Evolutionary conservation across 2,113 vertebrate genomes (phyloP).

Genomic region (Chascanopsetta lugubris): DNA sequence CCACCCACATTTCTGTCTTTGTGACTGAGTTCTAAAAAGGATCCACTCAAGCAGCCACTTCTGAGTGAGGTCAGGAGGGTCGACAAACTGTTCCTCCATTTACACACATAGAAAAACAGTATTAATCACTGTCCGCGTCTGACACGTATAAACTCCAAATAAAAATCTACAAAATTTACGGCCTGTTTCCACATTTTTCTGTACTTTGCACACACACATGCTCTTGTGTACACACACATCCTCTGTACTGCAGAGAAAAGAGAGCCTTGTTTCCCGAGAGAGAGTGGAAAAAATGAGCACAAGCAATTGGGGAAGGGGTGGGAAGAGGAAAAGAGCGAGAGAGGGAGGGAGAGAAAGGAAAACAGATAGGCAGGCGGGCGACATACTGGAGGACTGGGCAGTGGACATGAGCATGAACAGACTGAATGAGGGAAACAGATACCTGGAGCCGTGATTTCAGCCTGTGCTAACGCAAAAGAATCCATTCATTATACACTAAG

Average conservation of each 20-base stretch:
- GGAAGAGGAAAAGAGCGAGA: slow-evolving; percentile 46
- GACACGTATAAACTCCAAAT: slow-evolving; percentile 1
- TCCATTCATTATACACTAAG: background rate
- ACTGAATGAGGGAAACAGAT: slow-evolving; percentile 35
- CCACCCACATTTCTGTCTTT: too few species aligned
- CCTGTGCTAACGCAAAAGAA: background rate
- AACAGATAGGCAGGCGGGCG: slow-evolving; percentile 5
- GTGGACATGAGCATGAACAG: slow-evolving; percentile 12
- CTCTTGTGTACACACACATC: slow-evolving; percentile 28
- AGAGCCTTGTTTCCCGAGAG: slow-evolving; percentile 60
- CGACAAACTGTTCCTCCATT: background rate
- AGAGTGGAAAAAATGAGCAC: slow-evolving; percentile 77
- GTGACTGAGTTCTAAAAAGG: slow-evolving; percentile 1
- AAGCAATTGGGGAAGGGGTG: slow-evolving; percentile 62
- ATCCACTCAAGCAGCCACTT: slow-evolving; percentile 30
- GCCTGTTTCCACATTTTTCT: slow-evolving; percentile 26
- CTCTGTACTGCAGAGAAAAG: slow-evolving; percentile 45
- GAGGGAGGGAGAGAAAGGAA: slow-evolving; percentile 6
- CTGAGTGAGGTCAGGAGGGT: slow-evolving; percentile 24
- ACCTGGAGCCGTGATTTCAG: background rate
- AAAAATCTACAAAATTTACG: slow-evolving; percentile 24
- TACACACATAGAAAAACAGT: background rate
- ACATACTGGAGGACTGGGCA: slow-evolving; percentile 18
- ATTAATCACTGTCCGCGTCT: background rate
- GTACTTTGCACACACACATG: slow-evolving; percentile 24